Evolutionary conservation across 2,888 invertebrate genomes (phyloP), one percentile per base, ranked within the genome.

Genomic region (Hirudinaria manillensis): DNA sequence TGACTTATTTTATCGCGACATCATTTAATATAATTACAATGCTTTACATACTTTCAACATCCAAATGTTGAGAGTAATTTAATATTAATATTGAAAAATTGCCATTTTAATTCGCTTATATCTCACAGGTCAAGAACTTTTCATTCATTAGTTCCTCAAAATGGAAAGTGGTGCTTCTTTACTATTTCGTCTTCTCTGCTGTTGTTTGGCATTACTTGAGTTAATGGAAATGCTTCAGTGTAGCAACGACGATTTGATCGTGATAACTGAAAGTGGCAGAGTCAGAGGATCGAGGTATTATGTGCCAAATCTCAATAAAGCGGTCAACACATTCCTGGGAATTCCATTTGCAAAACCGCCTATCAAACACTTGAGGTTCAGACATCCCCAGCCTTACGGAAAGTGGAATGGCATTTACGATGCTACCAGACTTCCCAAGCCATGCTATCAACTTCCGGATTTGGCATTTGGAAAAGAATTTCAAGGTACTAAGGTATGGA

Each of bases 401-500:
- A 79, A 79, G 1, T 84, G 83, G 84, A 65, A 76, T 6, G 83
- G 81, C 88, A 82, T 95, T 92, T 77, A 91, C 78, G 93, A 95
- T 85, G 90, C 94, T 21, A 78, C 79, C 21, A 73, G 72, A 53
- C 76, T 78, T 6, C 79, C 80, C n/a, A 79, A 79, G 61, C 79
- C 80, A 13, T 79, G 79, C 72, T 80, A 77, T 51, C 80, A 79
- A 56, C 36, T 70, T n/a, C 79, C 79, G 16, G 79, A 79, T 66
- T 34, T 45, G 3, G 61, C 72, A 24, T 79, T 79, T 55, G 78
- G 78, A 2, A 72, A 73, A 38, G 74, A 76, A 29, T 78, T 79
- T 70, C 27, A 70, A 3, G 78, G 77, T 10, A 76, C 77, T n/a
- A 73, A 76, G 32, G 67, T 78, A 24, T 79, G 78, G 79, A 79